A percentile compares a stretch with the other conserved stretches of the same genome.
These are phyloP conservation scores for Iphiclides podalirius DNA, from an alignment of 2,888 invertebrate species.

Conservation along the genomic window DNA sequence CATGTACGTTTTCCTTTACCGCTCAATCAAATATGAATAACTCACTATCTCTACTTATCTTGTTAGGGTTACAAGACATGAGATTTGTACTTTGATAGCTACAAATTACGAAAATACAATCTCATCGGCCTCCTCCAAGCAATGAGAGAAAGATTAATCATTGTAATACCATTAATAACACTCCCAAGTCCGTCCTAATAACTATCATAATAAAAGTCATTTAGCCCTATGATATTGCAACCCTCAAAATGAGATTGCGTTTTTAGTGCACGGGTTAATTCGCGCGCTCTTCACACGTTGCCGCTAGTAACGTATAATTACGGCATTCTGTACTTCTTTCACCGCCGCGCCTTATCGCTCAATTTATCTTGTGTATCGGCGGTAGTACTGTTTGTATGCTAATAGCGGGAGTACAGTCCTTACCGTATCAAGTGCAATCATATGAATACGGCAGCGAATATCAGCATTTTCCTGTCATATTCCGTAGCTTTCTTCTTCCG, in stretches of 20 bases:
- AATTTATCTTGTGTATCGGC: slow-evolving; percentile 67
- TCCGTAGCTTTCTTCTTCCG: too few relatives aligned
- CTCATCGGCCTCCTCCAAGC: too few relatives aligned
- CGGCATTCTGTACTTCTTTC: slow-evolving; percentile 57
- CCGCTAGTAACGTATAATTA: slow-evolving; percentile 54
- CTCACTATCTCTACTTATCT: too few relatives aligned
- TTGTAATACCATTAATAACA: slow-evolving; percentile 10
- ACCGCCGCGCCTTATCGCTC: slow-evolving; percentile 57
- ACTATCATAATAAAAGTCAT: slow-evolving; percentile 15
- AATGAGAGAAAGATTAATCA: slow-evolving; percentile 9
- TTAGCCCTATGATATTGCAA: slow-evolving; percentile 17
- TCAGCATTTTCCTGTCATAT: too few relatives aligned
- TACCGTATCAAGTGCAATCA: slow-evolving; percentile 20
- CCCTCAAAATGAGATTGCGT: slow-evolving; percentile 30
- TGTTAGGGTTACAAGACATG: too few relatives aligned
- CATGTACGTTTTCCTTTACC: too few relatives aligned
- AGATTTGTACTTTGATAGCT: too few relatives aligned
- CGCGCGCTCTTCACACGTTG: slow-evolving; percentile 31
- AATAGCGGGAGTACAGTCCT: slow-evolving; percentile 49
- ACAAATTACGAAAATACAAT: too few relatives aligned
- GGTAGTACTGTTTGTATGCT: slow-evolving; percentile 67
- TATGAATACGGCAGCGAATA: too few relatives aligned
- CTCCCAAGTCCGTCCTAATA: slow-evolving; percentile 2
- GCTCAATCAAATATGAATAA: too few relatives aligned
- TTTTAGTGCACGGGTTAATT: slow-evolving; percentile 31